Percentiles rank a stretch among this genome's conserved stretches.
Conservation (phyloP, 2,888 invertebrate genomes). For the Zygogramma bicolorata region DNA sequence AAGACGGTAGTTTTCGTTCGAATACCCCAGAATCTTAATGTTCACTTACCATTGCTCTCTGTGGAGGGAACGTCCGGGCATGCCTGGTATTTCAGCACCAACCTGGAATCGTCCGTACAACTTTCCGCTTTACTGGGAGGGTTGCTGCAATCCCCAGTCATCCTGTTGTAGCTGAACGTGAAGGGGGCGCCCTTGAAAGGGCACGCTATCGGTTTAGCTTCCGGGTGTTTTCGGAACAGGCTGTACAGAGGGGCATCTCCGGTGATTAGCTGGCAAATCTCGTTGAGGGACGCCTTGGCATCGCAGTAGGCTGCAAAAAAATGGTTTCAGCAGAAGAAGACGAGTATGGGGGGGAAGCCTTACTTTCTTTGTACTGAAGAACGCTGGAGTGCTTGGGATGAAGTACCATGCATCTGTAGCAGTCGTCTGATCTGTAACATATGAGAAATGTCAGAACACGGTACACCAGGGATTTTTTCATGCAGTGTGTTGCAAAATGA, state of each 20-base stretch:
- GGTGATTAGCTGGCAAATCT: conserved; percentile 77
- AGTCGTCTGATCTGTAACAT: conserved; percentile 74
- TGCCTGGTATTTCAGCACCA: conserved; percentile 85
- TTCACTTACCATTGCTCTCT: conserved; percentile 80
- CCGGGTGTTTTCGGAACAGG: conserved; percentile 79
- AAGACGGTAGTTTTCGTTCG: too few relatives aligned
- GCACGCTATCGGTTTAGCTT: conserved; percentile 76
- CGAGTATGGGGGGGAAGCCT: conserved; percentile 66
- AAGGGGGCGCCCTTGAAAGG: conserved; percentile 86
- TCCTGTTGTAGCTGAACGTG: conserved; percentile 78
- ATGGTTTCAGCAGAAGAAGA: background rate
- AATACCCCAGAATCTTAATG: too few relatives aligned
- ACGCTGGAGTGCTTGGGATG: conserved; percentile 82
- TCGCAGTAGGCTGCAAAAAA: conserved; percentile 72
- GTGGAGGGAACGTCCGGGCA: conserved; percentile 84
- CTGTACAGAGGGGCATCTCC: conserved; percentile 80
- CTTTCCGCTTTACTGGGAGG: conserved; percentile 85
- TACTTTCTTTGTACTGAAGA: conserved; percentile 86
- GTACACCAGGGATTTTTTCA: too few relatives aligned
- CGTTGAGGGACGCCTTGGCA: conserved; percentile 70
- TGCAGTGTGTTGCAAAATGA: too few relatives aligned
- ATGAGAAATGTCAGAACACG: background rate
- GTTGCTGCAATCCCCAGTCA: conserved; percentile 79
- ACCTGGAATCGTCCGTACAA: conserved; percentile 84
- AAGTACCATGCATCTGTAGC: conserved; percentile 82